Conservation (phyloP, 2,113 vertebrate species). For the Sinosuthora webbiana region DNA sequence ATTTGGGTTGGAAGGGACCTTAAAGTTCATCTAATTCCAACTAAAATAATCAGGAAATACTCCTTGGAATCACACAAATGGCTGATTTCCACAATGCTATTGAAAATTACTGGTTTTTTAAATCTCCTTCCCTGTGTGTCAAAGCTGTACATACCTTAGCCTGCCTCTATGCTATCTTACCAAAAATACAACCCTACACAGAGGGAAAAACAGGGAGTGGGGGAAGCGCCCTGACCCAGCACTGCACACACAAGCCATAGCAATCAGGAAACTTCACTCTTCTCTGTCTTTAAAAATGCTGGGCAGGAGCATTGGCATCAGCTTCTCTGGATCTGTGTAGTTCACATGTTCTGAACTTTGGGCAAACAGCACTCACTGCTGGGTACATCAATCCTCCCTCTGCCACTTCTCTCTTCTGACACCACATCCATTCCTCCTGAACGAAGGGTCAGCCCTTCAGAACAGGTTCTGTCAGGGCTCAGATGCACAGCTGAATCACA, state of each 20-base stretch:
- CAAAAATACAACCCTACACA: not conserved
- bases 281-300: not conserved
- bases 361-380: not conserved
- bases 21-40: not conserved
- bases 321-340: not conserved
- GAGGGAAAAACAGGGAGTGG: not conserved
- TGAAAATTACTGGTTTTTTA: not conserved
- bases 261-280: not conserved
- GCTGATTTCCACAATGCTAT: not conserved
- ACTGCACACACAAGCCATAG: rapidly evolving
- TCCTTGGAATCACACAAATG: not conserved
- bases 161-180: not conserved
- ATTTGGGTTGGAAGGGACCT: not conserved
- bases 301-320: not conserved
- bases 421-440: not conserved
- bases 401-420: rapidly evolving
- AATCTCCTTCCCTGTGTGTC: not conserved
- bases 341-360: not conserved
- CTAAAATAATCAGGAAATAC: not conserved
- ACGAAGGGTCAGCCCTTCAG: not conserved
- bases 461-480: not conserved
- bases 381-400: not conserved
- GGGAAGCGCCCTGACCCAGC: not conserved
- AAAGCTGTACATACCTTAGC: not conserved
- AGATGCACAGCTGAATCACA: not conserved